Evolutionary conservation across 2,797 vertebrate species (phyloP), one percentile per base, ranked within the genome.

Genomic region (Alfaro cultratus): DNA sequence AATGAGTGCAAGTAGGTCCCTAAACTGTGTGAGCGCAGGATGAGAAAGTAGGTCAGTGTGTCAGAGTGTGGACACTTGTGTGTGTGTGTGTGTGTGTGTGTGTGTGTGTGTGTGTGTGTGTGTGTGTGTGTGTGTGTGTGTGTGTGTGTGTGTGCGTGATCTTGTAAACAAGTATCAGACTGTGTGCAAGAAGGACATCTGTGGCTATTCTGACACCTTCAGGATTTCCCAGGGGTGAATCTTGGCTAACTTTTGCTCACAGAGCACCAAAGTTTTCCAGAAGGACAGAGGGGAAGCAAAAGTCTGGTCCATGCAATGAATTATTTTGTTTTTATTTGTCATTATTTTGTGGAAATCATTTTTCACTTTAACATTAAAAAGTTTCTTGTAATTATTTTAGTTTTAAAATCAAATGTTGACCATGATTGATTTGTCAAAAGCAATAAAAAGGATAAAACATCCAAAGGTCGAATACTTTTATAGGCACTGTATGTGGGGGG

Each of bases 31-130:
- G 80, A 81, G 74, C 53, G 31, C 70, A 18, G 3, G 16, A 67
- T 41, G 21, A 21, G 76, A 90, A 94, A 92, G 91, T 92, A 91
- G 89, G 94, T 94, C 88, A 93, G 89, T 93, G 89, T 93, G 94
- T 91, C n/a, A 31, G 89, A 93, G 62, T 36, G 62, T 29, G 55
- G 26, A 13, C 12, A 57, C 53, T 18, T 51, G 18, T 21, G 46
- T 18, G 46, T 1, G 46, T 15, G 26, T 12, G 26, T 13, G 45
- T 46, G 45, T 15, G 45, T 5, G 46, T 18, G 15, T 45, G 43
- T 18, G 46, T 1, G 88, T 93, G 94, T 49, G 49, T 21, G 47
- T 21, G 47, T 7, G 46, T 15, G 45, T 23, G 49, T 2, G 47
- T 21, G 47, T 7, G 43, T 3, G 43, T 23, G 49, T 21, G 47